phyloP scores from a whole-genome alignment of 2,888 invertebrate genomes.

The Polydrusus cervinus region DNA sequence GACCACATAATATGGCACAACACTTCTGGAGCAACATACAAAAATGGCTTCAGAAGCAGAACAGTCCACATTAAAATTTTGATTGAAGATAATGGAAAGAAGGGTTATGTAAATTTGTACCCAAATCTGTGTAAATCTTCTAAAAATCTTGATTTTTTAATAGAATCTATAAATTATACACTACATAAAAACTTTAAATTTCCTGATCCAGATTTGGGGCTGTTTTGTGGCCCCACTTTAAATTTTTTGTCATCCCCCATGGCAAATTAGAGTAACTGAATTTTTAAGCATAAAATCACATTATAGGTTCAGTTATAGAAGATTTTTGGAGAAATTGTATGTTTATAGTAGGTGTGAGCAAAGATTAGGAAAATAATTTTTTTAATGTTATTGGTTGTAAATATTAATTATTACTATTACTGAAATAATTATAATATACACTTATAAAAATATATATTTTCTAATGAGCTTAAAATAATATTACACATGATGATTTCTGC shows the following conservation, averaged over 20 bases:
- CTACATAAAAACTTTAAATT: constrained; percentile 74
- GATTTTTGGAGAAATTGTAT: constrained; percentile 78
- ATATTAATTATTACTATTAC: constrained; percentile 47
- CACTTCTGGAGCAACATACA: constrained; percentile 72
- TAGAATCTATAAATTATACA: constrained; percentile 75
- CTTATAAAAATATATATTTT: constrained; percentile 42
- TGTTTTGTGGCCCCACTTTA: constrained; percentile 80
- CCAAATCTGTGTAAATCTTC: constrained; percentile 69
- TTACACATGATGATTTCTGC: too few relatives aligned
- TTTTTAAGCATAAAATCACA: constrained; percentile 81
- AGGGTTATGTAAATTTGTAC: constrained; percentile 72
- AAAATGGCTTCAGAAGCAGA: constrained; percentile 73
- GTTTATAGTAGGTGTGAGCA: constrained; percentile 86
- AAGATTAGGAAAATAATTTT: constrained; percentile 83
- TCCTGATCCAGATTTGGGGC: constrained; percentile 86
- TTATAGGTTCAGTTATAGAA: constrained; percentile 74
- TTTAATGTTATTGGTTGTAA: constrained; percentile 29
- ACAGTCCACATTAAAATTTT: constrained; percentile 77
- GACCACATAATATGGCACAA: constrained; percentile 67
- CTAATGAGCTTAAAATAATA: too few relatives aligned
- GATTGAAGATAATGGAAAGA: constrained; percentile 73
- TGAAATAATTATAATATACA: constrained; percentile 53
- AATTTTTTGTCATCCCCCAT: constrained; percentile 86
- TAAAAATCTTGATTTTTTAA: constrained; percentile 72
- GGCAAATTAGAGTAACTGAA: constrained; percentile 91